phyloP scores from a whole-genome alignment of 2,113 vertebrate genomes.

The Lucifuga dentata region DNA sequence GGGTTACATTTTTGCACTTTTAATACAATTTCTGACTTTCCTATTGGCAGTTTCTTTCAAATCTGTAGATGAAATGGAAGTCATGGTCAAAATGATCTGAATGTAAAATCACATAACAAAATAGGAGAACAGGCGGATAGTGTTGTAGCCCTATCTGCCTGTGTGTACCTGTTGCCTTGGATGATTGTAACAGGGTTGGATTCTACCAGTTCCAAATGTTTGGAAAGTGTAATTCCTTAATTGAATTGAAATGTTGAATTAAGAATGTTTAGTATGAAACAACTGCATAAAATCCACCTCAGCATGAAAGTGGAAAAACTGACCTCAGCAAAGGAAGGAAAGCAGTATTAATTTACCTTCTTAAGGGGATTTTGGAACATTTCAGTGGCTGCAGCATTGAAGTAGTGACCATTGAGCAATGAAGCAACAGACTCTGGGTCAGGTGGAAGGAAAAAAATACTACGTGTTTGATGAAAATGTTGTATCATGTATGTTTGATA shows the following conservation, averaged over 20 bases:
- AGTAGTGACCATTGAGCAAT: slow-evolving; percentile 14
- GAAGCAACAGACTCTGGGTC: slow-evolving; percentile 48
- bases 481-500: slow-evolving; percentile 78
- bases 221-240: slow-evolving; percentile 10
- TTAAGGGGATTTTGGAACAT: slow-evolving; percentile 29
- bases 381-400: slow-evolving; percentile 18
- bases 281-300: slow-evolving; percentile 40
- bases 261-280: neutral
- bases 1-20: slow-evolving; percentile 79
- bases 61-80: slow-evolving; percentile 38
- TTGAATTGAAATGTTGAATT: slow-evolving; percentile 12
- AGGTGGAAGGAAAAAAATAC: neutral
- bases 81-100: slow-evolving; percentile 44
- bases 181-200: slow-evolving; percentile 29
- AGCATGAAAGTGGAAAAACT: slow-evolving; percentile 36
- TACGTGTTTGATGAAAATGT: slow-evolving; percentile 61
- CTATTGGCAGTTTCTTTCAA: slow-evolving; percentile 63
- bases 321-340: slow-evolving; percentile 25
- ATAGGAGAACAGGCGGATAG: slow-evolving; percentile 18
- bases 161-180: slow-evolving; percentile 51
- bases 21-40: slow-evolving; percentile 74
- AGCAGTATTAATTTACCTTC: slow-evolving; percentile 17
- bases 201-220: slow-evolving; percentile 20
- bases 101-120: slow-evolving; percentile 43
- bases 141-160: slow-evolving; percentile 49